These are phyloP conservation scores for Paedocypris micromegethes DNA, from an alignment of 2,797 vertebrate genomes.

Conservation along the genomic window DNA sequence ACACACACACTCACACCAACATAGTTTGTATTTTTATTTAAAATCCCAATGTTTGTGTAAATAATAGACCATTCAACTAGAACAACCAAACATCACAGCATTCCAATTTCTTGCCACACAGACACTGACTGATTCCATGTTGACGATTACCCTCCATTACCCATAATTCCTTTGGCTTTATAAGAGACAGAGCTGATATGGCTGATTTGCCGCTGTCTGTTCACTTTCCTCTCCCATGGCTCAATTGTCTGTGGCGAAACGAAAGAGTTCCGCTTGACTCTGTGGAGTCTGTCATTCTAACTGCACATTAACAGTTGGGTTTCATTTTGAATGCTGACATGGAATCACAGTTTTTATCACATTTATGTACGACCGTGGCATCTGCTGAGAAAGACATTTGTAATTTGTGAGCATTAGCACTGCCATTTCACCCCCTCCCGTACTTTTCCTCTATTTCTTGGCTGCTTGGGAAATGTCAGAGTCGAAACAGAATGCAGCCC, in stretches of 20 bases:
- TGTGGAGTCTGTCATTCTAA: conserved; percentile 51
- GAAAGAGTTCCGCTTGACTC: conserved; percentile 36
- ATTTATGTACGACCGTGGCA: conserved; percentile 67
- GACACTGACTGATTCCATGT: conserved; percentile 18
- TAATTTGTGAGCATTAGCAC: conserved; percentile 72
- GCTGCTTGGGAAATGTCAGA: conserved; percentile 74
- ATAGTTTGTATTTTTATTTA: no score
- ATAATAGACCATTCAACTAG: no score
- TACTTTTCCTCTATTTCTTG: conserved; percentile 61
- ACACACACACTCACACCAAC: no score
- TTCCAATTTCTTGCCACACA: not conserved
- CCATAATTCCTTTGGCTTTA: conserved; percentile 28
- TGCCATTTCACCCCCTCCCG: conserved; percentile 44
- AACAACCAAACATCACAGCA: not conserved
- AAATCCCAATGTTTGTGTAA: no score
- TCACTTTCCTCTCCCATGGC: conserved; percentile 37
- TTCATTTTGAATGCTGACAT: conserved; percentile 64
- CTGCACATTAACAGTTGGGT: conserved; percentile 61
- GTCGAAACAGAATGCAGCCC: conserved; percentile 45
- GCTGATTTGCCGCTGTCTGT: conserved; percentile 25
- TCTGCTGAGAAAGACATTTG: conserved; percentile 75
- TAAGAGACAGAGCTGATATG: conserved; percentile 34
- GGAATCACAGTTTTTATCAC: conserved; percentile 69
- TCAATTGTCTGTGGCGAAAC: conserved; percentile 57
- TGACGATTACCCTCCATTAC: conserved; percentile 27